phyloP scores from a whole-genome alignment of 2,113 vertebrate genomes.

The Thermophis baileyi region DNA sequence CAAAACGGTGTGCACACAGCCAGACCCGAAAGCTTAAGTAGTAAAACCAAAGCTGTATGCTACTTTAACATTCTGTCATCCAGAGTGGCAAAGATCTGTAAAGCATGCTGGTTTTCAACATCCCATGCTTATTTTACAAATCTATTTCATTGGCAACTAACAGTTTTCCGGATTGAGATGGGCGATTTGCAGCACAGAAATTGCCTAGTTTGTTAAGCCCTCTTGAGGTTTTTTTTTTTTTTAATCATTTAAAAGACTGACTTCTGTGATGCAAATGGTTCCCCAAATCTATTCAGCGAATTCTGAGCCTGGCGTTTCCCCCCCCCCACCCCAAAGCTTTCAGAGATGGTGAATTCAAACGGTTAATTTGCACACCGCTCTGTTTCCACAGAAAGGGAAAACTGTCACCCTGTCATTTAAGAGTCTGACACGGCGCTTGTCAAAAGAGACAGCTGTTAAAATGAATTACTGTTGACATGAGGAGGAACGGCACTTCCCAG shows the following conservation, averaged over 20 bases:
- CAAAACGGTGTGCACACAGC: neutral
- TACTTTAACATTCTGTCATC: neutral
- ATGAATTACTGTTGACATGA: slow-evolving; percentile 79
- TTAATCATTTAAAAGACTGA: neutral
- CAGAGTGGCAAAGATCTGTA: neutral
- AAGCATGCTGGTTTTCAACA: neutral
- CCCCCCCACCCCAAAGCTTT: slow-evolving; percentile 15
- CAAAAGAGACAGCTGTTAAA: slow-evolving; percentile 82
- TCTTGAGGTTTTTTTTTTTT: neutral
- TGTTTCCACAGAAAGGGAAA: slow-evolving; percentile 70
- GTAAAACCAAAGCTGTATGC: neutral
- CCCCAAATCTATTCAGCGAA: slow-evolving; percentile 31
- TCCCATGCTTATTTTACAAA: neutral
- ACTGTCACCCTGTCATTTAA: slow-evolving; percentile 77
- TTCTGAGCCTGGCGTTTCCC: slow-evolving; percentile 13
- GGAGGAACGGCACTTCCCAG: slow-evolving; percentile 74
- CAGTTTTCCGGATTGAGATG: neutral
- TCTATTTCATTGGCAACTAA: slow-evolving; percentile 9
- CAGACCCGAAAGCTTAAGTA: neutral
- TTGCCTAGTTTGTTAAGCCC: slow-evolving; percentile 21
- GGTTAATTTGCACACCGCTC: slow-evolving; percentile 72
- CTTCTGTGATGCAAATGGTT: slow-evolving; percentile 37
- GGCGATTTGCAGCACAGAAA: slow-evolving; percentile 40
- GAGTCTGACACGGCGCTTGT: slow-evolving; percentile 78
- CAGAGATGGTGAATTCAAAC: slow-evolving; percentile 57